These are phyloP conservation scores for Venustoraphidia nigricollis DNA, from an alignment of 2,888 invertebrate species.

Conservation along the genomic window DNA sequence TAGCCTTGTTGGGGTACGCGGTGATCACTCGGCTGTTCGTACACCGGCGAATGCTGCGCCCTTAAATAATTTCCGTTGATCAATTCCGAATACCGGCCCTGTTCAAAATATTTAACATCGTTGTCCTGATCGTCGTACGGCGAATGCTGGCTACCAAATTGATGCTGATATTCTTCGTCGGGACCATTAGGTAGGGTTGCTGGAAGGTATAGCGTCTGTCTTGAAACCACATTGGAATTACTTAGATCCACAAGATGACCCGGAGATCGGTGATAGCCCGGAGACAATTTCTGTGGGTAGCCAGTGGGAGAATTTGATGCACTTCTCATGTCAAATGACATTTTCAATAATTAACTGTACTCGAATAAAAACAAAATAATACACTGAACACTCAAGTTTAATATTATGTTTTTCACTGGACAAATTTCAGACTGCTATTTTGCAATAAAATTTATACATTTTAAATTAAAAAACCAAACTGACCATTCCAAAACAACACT, in stretches of 20 bases:
- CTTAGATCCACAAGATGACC: slow-evolving; percentile 26
- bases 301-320: slow-evolving; percentile 23
- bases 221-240: slow-evolving; percentile 18
- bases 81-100: background rate
- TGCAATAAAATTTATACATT: too few relatives aligned
- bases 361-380: too few relatives aligned
- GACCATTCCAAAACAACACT: too few relatives aligned
- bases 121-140: background rate
- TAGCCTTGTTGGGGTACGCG: background rate
- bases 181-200: slow-evolving; percentile 9
- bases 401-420: too few relatives aligned
- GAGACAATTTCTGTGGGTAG: slow-evolving; percentile 14
- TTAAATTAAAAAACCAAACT: too few relatives aligned
- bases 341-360: too few relatives aligned
- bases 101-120: slow-evolving; percentile 5
- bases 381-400: too few relatives aligned
- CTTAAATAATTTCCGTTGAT: background rate
- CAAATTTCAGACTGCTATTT: too few relatives aligned
- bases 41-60: background rate
- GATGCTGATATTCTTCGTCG: slow-evolving; percentile 2
- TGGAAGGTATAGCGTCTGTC: slow-evolving; percentile 8
- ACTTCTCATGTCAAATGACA: slow-evolving; percentile 14
- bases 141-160: background rate
- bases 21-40: background rate
- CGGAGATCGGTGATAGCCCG: slow-evolving; percentile 21